Evolutionary conservation across 1,140 invertebrate species (phyloP), one percentile per base, ranked within the genome.

Genomic region (Camponotus vicinus): DNA sequence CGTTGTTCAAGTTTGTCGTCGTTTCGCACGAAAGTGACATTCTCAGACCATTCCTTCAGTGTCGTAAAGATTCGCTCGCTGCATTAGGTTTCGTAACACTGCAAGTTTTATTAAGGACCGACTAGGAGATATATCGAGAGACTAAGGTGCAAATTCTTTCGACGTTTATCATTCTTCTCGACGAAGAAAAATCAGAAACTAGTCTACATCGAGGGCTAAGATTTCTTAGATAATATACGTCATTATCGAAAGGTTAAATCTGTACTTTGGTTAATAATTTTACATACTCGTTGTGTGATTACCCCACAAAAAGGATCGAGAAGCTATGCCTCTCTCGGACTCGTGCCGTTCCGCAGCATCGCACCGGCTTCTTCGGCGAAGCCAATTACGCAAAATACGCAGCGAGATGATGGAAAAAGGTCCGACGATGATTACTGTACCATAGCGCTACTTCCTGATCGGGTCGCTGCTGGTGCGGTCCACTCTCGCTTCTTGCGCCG

Each of bases 341-440:
- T 86, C 42, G 88, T 80, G 86, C 87, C 82, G 52, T 59, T 66
- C 32, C 18, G 21, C 59, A 66, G 52, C 27, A 67, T 61, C 67
- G 75, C 52, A 27, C 45, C 52, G 59, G 34, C 7, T 52, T 77
- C 67, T 89, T 79, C 85, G 61, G 52, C 34, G 88, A 89, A 90
- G 85, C 83, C 88, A 90, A 90, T 90, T 90, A 90, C 89, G 89
- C 86, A 90, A 90, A 89, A 77, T 85, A 84, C 79, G 67, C 55
- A 57, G 63, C 21, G 45, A 49, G 63, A 88, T 49, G 87, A 67
- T 45, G 61, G 45, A 77, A 89, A 89, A 86, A 89, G 75, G 45
- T 66, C 8, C 42, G 59, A 59, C n/a, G 13, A 87, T 84, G 87
- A 88, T 89, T 86, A 86, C 77, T 86, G 57, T 83, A 89, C 87